Evolutionary conservation across 2,888 invertebrate genomes (phyloP).

Genomic region (Muschampia plurimacula): DNA sequence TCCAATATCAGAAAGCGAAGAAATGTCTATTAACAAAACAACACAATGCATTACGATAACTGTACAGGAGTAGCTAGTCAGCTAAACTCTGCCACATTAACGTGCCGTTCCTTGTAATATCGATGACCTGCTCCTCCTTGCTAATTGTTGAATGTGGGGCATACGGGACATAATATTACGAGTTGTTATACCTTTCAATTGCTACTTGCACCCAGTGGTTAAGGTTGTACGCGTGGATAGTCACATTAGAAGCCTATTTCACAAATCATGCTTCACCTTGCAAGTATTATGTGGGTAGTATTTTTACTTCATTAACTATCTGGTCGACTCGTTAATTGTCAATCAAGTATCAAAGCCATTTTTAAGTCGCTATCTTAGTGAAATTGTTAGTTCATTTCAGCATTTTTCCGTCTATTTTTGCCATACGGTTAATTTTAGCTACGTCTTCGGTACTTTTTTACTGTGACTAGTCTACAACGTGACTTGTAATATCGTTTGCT

Average conservation of each 20-base stretch:
- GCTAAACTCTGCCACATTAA: conserved; percentile 4
- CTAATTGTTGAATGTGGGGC: conserved; percentile 70
- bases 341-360: no score
- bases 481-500: no score
- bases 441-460: no score
- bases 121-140: conserved; percentile 48
- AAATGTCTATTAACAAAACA: conserved; percentile 6
- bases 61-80: conserved; percentile 3
- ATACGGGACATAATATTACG: conserved; percentile 72
- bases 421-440: no score
- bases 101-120: conserved; percentile 22
- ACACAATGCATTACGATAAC: conserved; percentile 4
- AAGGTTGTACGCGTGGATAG: conserved; percentile 55
- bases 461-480: no score
- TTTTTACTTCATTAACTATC: background rate
- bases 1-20: no score
- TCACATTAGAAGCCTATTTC: background rate
- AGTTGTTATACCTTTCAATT: conserved; percentile 21
- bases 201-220: conserved; percentile 50
- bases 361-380: no score
- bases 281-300: background rate
- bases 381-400: no score
- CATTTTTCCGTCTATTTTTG: no score
- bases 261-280: conserved; percentile 12
- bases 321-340: background rate